A percentile compares a stretch with the other conserved stretches of the same genome.
Evolutionary conservation across 2,797 vertebrate genomes (phyloP).

Genomic region (Enteromius anoplus): DNA sequence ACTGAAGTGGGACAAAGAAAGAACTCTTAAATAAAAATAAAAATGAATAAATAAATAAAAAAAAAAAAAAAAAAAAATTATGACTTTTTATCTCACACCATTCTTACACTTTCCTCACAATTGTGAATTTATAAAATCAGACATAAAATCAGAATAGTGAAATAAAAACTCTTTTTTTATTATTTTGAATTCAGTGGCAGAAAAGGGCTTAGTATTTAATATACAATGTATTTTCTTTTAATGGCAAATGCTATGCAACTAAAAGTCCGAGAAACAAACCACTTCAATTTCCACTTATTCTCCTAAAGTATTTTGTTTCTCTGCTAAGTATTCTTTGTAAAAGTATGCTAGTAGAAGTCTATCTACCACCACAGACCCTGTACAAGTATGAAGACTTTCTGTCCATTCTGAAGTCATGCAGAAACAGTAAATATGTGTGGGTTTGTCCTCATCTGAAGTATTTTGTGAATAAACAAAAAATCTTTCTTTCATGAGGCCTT

Average conservation of each 20-base stretch:
- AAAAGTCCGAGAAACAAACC: too few species aligned
- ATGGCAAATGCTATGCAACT: background rate
- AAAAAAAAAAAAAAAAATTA: too few species aligned
- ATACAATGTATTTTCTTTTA: background rate
- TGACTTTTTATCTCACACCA: background rate
- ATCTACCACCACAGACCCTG: background rate
- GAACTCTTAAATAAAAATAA: too few species aligned
- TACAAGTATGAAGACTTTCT: background rate
- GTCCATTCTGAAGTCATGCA: background rate
- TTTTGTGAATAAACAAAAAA: constrained; percentile 5
- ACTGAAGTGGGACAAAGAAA: too few species aligned
- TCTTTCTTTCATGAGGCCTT: background rate
- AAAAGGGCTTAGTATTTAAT: background rate
- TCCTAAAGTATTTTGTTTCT: background rate
- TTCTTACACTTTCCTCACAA: background rate
- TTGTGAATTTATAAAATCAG: too few species aligned
- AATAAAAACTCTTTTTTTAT: background rate
- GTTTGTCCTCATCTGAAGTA: constrained; percentile 10
- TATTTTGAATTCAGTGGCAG: background rate
- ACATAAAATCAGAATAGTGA: background rate
- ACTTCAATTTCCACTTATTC: background rate
- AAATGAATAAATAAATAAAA: too few species aligned
- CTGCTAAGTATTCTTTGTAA: too few species aligned
- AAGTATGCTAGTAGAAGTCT: background rate
- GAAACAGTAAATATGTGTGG: background rate